phyloP scores from a whole-genome alignment of 92 coral and sea anemone genomes.

The Bergia sp. region DNA sequence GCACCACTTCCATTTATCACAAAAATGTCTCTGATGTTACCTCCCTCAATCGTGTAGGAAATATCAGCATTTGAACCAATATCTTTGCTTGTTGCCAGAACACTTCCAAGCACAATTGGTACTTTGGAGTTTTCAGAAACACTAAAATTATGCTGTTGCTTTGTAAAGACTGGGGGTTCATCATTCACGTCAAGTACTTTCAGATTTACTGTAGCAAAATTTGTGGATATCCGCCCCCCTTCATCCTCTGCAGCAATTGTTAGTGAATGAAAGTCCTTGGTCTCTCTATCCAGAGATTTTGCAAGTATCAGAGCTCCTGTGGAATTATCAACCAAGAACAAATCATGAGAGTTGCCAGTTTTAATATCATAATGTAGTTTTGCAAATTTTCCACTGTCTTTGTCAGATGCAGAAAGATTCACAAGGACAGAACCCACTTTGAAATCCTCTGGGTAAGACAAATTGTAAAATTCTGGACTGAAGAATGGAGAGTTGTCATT shows the following conservation, averaged over 20 bases:
- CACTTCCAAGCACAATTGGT: slow-evolving; percentile 69
- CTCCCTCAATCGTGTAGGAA: slow-evolving; percentile 69
- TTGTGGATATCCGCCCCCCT: slow-evolving; percentile 72
- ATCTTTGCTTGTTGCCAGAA: slow-evolving; percentile 90
- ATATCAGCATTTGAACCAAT: slow-evolving; percentile 90
- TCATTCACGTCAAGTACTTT: slow-evolving; percentile 91
- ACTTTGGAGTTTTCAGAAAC: slow-evolving; percentile 71
- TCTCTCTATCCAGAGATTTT: slow-evolving; percentile 84
- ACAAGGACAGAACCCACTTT: slow-evolving; percentile 54
- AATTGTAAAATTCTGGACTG: slow-evolving; percentile 61
- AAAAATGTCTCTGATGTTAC: slow-evolving; percentile 57
- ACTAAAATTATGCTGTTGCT: slow-evolving; percentile 67
- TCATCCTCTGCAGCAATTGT: slow-evolving; percentile 76
- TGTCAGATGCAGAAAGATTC: slow-evolving; percentile 74
- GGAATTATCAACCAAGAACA: slow-evolving; percentile 60
- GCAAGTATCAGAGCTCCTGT: slow-evolving; percentile 68
- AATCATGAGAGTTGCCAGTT: slow-evolving; percentile 68
- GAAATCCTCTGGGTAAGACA: slow-evolving; percentile 69
- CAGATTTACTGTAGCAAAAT: slow-evolving; percentile 69
- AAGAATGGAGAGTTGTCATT: slow-evolving; percentile 92
- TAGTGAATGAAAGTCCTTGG: slow-evolving; percentile 70
- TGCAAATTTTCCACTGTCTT: slow-evolving; percentile 82
- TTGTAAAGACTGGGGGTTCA: slow-evolving; percentile 84
- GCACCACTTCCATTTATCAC: slow-evolving; percentile 83
- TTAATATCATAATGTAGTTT: slow-evolving; percentile 61